phyloP scores from a whole-genome alignment of 1,140 invertebrate species.

The Lucilia sericata region DNA sequence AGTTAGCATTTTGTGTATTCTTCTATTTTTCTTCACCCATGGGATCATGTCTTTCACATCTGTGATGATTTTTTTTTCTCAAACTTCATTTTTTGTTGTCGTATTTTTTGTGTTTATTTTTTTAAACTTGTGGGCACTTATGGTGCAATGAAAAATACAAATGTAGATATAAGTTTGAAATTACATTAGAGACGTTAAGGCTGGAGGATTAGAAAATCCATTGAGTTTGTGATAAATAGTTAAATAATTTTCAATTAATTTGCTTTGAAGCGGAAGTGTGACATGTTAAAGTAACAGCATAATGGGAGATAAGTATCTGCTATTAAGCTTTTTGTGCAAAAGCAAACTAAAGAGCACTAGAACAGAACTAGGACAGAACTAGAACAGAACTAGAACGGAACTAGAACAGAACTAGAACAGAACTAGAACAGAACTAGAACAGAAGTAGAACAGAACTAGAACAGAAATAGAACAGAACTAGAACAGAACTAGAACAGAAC shows the following conservation, averaged over 20 bases:
- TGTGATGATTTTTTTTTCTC: conserved; percentile 1
- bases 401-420: too few relatives aligned
- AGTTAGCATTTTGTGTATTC: background rate
- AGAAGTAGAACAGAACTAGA: too few relatives aligned
- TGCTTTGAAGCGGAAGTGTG: background rate
- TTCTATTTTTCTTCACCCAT: background rate
- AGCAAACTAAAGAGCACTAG: too few relatives aligned
- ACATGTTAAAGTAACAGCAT: background rate
- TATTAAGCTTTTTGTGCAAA: too few relatives aligned
- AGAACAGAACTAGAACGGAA: too few relatives aligned
- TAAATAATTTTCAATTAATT: conserved; percentile 25
- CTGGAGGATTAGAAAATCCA: background rate
- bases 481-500: too few relatives aligned
- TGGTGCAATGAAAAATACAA: background rate
- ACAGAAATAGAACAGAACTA: too few relatives aligned
- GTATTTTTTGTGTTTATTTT: background rate
- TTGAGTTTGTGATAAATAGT: background rate
- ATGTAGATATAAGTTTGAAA: background rate
- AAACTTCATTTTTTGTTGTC: background rate
- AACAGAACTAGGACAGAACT: too few relatives aligned
- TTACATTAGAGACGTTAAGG: background rate
- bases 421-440: too few relatives aligned
- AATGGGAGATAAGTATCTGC: background rate
- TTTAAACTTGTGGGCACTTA: conserved; percentile 20
- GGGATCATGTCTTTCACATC: conserved; percentile 8